Conservation (phyloP, 2,888 invertebrate species). For the Phaonia tiefii region DNA sequence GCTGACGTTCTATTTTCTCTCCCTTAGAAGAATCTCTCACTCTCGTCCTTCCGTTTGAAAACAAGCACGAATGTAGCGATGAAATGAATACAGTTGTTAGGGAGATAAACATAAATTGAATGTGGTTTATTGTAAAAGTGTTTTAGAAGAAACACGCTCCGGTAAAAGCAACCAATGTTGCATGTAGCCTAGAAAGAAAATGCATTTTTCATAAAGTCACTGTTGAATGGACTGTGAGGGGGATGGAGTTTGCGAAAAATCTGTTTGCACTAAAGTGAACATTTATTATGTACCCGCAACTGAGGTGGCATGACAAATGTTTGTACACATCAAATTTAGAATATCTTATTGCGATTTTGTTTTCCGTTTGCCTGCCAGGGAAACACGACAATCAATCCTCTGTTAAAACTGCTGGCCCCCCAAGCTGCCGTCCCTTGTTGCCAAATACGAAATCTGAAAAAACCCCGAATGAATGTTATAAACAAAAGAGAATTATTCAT, state of each 20-base stretch:
- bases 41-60: not conserved
- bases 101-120: slow-evolving; percentile 33
- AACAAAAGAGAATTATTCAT: slow-evolving; percentile 38
- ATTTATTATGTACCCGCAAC: slow-evolving; percentile 6
- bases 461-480: slow-evolving; percentile 1
- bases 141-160: no score
- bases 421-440: not conserved
- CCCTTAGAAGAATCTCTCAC: not conserved
- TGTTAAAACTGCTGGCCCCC: no score
- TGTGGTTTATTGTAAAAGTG: slow-evolving; percentile 8
- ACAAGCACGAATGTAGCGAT: not conserved
- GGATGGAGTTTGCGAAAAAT: no score
- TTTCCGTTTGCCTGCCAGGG: no score
- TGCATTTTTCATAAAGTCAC: not conserved
- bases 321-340: no score
- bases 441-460: not conserved
- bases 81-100: slow-evolving; percentile 17
- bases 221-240: no score
- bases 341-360: no score
- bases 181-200: not conserved
- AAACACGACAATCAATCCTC: no score
- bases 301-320: no score
- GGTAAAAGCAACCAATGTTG: no score
- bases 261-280: not conserved
- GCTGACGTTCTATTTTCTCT: slow-evolving; percentile 10